These are phyloP conservation scores for Zaprionus kolodkinae DNA, from an alignment of 1,140 invertebrate species.

Conservation along the genomic window DNA sequence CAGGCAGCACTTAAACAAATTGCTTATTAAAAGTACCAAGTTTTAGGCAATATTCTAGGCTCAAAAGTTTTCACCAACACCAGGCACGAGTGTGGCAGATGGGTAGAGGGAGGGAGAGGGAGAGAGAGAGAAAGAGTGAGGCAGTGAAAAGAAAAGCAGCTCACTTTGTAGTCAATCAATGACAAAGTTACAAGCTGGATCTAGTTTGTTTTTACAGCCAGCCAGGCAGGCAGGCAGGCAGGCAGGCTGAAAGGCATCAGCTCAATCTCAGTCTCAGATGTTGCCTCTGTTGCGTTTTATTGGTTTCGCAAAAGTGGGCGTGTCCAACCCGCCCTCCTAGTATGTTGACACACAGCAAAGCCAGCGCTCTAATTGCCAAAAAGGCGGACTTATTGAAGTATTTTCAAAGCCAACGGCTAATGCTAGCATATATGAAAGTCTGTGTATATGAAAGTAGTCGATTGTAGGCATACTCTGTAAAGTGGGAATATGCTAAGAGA, in stretches of 20 bases:
- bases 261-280: constrained; percentile 39
- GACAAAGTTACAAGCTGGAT: constrained; percentile 45
- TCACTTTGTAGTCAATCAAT: constrained; percentile 69
- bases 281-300: constrained; percentile 51
- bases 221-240: background rate
- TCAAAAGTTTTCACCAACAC: constrained; percentile 50
- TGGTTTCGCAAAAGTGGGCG: constrained; percentile 64
- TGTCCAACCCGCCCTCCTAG: constrained; percentile 1
- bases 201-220: constrained; percentile 16
- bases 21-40: constrained; percentile 76
- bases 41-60: constrained; percentile 39
- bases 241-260: constrained; percentile 33
- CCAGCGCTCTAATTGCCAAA: constrained; percentile 45
- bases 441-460: background rate
- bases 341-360: constrained; percentile 45
- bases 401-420: constrained; percentile 25
- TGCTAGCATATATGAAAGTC: constrained; percentile 7
- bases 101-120: background rate
- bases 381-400: constrained; percentile 39
- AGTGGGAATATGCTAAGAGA: background rate
- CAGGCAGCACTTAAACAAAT: constrained; percentile 76
- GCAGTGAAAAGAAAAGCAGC: background rate
- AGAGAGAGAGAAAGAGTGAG: constrained; percentile 7
- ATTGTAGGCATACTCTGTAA: constrained; percentile 3
- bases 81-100: constrained; percentile 11